Base-by-base conservation (phyloP, 2,888 invertebrate genomes). In the Plagiodera versicolora region DNA sequence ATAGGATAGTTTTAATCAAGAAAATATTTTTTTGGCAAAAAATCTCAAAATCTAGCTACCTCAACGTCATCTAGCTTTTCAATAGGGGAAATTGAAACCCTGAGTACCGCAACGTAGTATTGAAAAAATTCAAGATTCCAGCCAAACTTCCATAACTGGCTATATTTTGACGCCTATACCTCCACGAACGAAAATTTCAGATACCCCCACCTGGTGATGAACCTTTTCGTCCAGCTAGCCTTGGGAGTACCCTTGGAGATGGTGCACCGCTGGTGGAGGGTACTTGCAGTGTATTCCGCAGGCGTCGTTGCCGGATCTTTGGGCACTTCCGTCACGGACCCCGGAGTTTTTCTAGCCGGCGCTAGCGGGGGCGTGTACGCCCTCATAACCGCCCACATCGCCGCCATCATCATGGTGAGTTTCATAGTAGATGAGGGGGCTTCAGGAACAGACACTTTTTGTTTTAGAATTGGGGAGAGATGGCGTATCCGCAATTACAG, bases 291-390 rank as follows among this genome's bases (percentile, higher is more conserved):
- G 28, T 95, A 95, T 78, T 76, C 91, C 39, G 89, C 92, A 0
- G 95, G 95, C 0, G 94, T 95, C 0, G 79, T 90, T 0, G 94
- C 94, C 1, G 95, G 95, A 2, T 92, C 92, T 0, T 83, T 94
- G 66, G 91, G 89, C 2, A 93, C 93, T 9, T 92, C 92, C 5
- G 84, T 94, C 10, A 87, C 88, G 0, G 92, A 91, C 79, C 92
- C 94, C 0, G 79, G 80, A 39, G 91, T 94, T 16, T 91, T 86
- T 73, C 82, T 98, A 52, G 96, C 94, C 0, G 98, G 98, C 0
- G 97, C 97, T 8, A 95, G 94, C 28, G 97, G 96, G 0, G 98
- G 98, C 0, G 96, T 96, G 5, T 98, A 98, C 75, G 94, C 97
- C 1, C 80, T 98, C 10, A 91, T 98, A 49, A 90, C 95, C 0